Evolutionary conservation across 2,888 invertebrate species (phyloP).

Genomic region (Hemistola chrysoprasaria): DNA sequence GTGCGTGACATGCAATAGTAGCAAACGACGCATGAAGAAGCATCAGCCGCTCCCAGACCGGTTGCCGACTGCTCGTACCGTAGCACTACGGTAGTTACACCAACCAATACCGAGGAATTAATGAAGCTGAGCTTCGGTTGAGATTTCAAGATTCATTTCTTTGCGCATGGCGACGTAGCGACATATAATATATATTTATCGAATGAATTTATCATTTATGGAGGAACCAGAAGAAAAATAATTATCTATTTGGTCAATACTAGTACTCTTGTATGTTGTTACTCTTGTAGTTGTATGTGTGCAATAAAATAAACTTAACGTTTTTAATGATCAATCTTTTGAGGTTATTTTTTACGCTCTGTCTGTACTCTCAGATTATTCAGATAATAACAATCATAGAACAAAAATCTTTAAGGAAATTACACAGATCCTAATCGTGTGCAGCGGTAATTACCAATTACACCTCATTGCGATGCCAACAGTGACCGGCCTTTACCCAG

Average conservation of each 20-base stretch:
- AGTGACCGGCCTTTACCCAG: constrained; percentile 15
- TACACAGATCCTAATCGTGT: constrained; percentile 19
- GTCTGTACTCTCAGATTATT: constrained; percentile 2
- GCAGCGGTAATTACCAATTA: constrained; percentile 28
- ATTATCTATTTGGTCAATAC: too few relatives aligned
- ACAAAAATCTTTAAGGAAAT: constrained; percentile 19
- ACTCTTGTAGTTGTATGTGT: too few relatives aligned
- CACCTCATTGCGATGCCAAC: constrained; percentile 25
- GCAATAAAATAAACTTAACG: too few relatives aligned
- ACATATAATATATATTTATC: too few relatives aligned
- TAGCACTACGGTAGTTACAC: neutral
- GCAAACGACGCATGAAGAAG: constrained; percentile 27
- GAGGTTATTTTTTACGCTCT: constrained; percentile 1
- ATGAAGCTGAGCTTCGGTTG: too few relatives aligned
- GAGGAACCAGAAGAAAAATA: too few relatives aligned
- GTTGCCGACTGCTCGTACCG: constrained; percentile 13
- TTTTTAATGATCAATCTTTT: neutral
- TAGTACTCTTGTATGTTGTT: too few relatives aligned
- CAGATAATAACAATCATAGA: constrained; percentile 9
- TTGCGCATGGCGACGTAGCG: too few relatives aligned
- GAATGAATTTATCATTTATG: too few relatives aligned
- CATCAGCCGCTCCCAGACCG: constrained; percentile 16
- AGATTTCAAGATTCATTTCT: too few relatives aligned
- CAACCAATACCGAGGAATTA: too few relatives aligned
- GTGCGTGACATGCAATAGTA: constrained; percentile 25